Evolutionary conservation across 1,140 invertebrate genomes (phyloP), one percentile per base, ranked within the genome.

Genomic region (Adoxophyes honmai): DNA sequence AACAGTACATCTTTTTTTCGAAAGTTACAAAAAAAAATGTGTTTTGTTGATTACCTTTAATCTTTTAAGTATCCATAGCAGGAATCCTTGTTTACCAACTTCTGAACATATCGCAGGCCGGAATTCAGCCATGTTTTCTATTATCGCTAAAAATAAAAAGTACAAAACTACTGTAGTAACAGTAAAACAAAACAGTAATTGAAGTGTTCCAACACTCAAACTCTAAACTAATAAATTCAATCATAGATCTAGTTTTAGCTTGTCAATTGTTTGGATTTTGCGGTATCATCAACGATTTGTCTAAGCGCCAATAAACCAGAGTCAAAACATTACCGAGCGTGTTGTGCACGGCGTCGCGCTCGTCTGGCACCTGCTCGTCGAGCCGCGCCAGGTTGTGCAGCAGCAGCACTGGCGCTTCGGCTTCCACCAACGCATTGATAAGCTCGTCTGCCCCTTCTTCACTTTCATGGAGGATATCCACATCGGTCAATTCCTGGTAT

Each of bases 281-380:
- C n/a, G n/a, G n/a, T n/a, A n/a, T n/a, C n/a, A n/a, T n/a, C n/a
- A n/a, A n/a, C n/a, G n/a, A n/a, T n/a, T n/a, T n/a, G n/a, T n/a
- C n/a, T n/a, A n/a, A n/a, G n/a, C n/a, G n/a, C n/a, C n/a, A n/a
- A n/a, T n/a, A n/a, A n/a, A n/a, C n/a, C n/a, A n/a, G n/a, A n/a
- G n/a, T n/a, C n/a, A n/a, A n/a, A n/a, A n/a, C n/a, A n/a, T 34
- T 68, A 95, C 95, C 94, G 70, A 99, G 90, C 10, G 97, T 96
- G 78, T 99, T 98, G 81, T 98, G 97, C 13, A 99, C 96, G 44
- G 98, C 98, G 88, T 99, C 98, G 42, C 95, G 91, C 88, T 99
- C 98, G 88, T 99, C 98, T 84, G 97, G 97, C 3, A 97, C 93
- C 60, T 89, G 91, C 90, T 99, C 98, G 90, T 99, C 98, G 1